Conservation (phyloP, 53 echinoderm and acorn worm species). For the Crossaster papposus region DNA sequence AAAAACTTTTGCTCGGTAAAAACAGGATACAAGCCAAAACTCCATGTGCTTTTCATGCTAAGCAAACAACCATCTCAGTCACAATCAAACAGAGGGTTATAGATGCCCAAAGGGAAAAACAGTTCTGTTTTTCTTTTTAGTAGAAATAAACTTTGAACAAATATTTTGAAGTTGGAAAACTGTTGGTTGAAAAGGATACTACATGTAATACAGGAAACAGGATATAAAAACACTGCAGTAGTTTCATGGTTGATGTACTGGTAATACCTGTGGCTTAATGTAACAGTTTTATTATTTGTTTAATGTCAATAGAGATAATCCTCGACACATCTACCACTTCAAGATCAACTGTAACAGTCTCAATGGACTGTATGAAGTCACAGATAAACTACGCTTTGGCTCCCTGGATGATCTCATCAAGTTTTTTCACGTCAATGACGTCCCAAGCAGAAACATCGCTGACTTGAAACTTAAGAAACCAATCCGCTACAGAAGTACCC, state of each 20-base stretch:
- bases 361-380: constrained; percentile 49
- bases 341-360: constrained; percentile 57
- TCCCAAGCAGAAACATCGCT: constrained; percentile 62
- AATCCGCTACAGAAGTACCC: neutral
- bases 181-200: too few relatives aligned
- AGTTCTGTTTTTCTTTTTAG: too few relatives aligned
- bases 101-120: too few relatives aligned
- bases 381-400: constrained; percentile 57
- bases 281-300: neutral
- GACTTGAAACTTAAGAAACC: constrained; percentile 56
- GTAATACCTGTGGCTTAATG: neutral
- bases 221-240: neutral
- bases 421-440: constrained; percentile 54
- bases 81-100: too few relatives aligned
- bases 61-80: too few relatives aligned
- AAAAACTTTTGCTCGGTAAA: too few relatives aligned
- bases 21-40: too few relatives aligned
- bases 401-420: constrained; percentile 52
- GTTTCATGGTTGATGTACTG: neutral
- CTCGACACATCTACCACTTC: constrained; percentile 76
- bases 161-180: too few relatives aligned
- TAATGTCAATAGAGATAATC: constrained; percentile 60
- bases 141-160: too few relatives aligned
- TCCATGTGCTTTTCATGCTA: too few relatives aligned
- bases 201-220: neutral